phyloP scores from a whole-genome alignment of 1,140 invertebrate genomes.

The Nasonia giraulti region DNA sequence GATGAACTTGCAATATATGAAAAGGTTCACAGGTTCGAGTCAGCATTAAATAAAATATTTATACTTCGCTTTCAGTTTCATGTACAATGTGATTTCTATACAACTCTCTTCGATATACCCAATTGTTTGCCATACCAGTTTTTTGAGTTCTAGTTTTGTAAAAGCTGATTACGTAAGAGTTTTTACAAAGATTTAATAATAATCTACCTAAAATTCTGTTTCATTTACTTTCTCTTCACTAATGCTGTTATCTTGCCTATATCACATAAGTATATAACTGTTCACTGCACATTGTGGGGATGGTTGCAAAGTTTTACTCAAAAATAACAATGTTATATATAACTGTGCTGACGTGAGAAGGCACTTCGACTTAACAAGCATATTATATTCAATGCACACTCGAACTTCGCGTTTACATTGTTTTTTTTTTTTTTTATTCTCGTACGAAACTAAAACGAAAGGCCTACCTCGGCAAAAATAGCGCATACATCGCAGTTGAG shows the following conservation, averaged over 20 bases:
- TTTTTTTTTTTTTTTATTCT: background rate
- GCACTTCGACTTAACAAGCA: slow-evolving; percentile 20
- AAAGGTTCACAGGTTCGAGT: slow-evolving; percentile 35
- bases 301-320: slow-evolving; percentile 37
- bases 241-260: background rate
- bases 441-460: background rate
- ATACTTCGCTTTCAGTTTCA: background rate
- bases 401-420: slow-evolving; percentile 1
- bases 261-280: slow-evolving; percentile 16
- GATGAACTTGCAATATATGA: background rate
- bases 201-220: background rate
- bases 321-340: slow-evolving; percentile 31
- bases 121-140: background rate
- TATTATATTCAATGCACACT: slow-evolving; percentile 50
- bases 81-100: background rate
- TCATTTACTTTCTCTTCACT: background rate
- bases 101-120: too few species aligned
- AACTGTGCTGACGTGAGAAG: slow-evolving; percentile 25
- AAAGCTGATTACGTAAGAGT: background rate
- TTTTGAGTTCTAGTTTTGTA: background rate
- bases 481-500: background rate
- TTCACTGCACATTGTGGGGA: slow-evolving; percentile 44
- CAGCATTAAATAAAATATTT: slow-evolving; percentile 46
- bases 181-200: background rate
- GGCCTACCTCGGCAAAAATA: background rate